Evolutionary conservation across 64 coral and sea anemone species (phyloP), one percentile per base, ranked within the genome.

Genomic region (Stichodactyla helianthus): DNA sequence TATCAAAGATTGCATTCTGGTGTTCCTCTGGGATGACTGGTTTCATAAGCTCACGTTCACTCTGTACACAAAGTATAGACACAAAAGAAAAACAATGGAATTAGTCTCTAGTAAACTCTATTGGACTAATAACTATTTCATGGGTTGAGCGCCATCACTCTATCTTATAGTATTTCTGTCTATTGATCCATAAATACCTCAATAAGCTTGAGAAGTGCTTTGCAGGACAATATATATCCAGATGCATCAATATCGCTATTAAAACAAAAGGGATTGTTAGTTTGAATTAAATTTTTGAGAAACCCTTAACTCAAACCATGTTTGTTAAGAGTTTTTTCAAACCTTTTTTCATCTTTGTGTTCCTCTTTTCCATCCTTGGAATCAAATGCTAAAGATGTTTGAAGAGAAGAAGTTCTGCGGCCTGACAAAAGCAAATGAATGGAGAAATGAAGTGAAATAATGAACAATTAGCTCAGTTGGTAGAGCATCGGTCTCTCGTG

Each of bases 41-140:
- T 82, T 93, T 91, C 89, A 97, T 97, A 14, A 97, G 67, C 54
- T 91, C 92, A 52, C 78, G 88, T 64, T 97, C 95, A 89, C 95
- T 97, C 95, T 97, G 51, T 51, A 14, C 59, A 58, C 5, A 20
- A 76, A 76, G 2, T 44, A 89, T 1, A 19, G 62, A 55, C 80
- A 50, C 11, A 86, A 59, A 81, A 68, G 52, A 54, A 64, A 86
- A 52, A 79, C 86, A 79, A 20, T 51, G 58, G 5, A 44, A 44
- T 44, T 44, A 44, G 35, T 44, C 35, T 44, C 35, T 44, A 44
- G 1, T 44, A 44, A 44, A 1, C 35, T 44, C 35, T 44, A 44
- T 44, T 44, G 2, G 35, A 44, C 35, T 44, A 44, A 44, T 44
- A 3, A 44, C 35, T 44, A 44, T 44, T 44, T 44, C 35, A 44